Base-by-base conservation (phyloP, 1,140 invertebrate genomes). In the Polyergus mexicanus region DNA sequence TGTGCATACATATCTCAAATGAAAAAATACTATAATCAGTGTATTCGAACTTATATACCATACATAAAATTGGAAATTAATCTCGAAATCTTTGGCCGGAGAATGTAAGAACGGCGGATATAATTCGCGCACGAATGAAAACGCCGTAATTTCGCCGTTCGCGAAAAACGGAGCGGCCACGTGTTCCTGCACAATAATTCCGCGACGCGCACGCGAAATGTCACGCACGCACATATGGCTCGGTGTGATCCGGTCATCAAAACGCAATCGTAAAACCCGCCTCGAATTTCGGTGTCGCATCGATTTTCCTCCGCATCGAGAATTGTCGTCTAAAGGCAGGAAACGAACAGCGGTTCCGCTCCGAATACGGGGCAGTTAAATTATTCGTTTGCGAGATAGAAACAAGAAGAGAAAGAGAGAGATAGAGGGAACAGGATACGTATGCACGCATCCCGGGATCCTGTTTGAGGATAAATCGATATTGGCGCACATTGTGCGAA, bases 331-430 rank as follows among this genome's bases (percentile, higher is more conserved):
- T 75, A 7, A 47, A 51, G 13, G 56, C 25, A 69, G 38, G 58
- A 84, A 63, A 54, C 80, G 38, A 62, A 56, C 28, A 19, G 28
- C 80, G 80, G 25, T 32, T 83, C 51, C 25, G 78, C 51, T 44
- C 38, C 80, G 63, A 28, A 84, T 51, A 41, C 44, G 56, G 56
- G 38, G 38, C 80, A 74, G 66, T 84, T 74, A 74, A 84, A 75
- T 75, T 56, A 25, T 56, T 25, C 25, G n/a, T 72, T 44, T 35
- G 56, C 68, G 35, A 25, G 51, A 65, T 38, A 38, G 63, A 41
- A 4, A 16, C 22, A 71, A 11, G 38, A 32, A 58, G 28, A 58
- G 28, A 28, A 8, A 72, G 47, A 72, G 19, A 74, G 51, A 38
- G 71, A n/a, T 22, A 41, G 16, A 10, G 75, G 10, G 10, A 28